phyloP scores from a whole-genome alignment of 2,888 invertebrate species.

The Stramonita haemastoma region DNA sequence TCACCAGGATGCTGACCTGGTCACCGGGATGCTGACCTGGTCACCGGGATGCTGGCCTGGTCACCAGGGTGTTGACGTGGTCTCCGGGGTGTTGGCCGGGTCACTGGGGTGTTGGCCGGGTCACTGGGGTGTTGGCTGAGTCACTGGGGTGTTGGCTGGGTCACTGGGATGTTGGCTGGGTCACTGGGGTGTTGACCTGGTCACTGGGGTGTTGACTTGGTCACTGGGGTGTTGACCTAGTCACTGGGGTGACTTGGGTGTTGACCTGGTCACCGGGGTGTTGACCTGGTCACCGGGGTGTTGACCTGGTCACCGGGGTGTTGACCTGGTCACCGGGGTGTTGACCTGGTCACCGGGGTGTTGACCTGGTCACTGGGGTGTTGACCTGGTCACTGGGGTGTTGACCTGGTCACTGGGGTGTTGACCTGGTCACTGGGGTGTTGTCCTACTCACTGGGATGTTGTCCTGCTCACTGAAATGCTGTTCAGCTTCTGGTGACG shows the following conservation, averaged over 20 bases:
- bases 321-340: too few relatives aligned
- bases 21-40: not conserved
- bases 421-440: too few relatives aligned
- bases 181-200: not conserved
- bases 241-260: not conserved
- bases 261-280: not conserved
- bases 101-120: not conserved
- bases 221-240: not conserved
- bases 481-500: not conserved
- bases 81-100: not conserved
- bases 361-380: not conserved
- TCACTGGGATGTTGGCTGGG: not conserved
- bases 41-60: not conserved
- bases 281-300: not conserved
- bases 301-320: not conserved
- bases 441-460: not conserved
- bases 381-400: not conserved
- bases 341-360: not conserved
- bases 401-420: not conserved
- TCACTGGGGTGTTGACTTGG: not conserved
- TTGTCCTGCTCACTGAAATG: not conserved
- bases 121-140: not conserved
- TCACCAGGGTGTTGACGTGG: not conserved
- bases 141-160: not conserved
- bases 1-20: not conserved